phyloP scores from a whole-genome alignment of 2,797 vertebrate genomes.

The Odontamblyopus lacepedii region DNA sequence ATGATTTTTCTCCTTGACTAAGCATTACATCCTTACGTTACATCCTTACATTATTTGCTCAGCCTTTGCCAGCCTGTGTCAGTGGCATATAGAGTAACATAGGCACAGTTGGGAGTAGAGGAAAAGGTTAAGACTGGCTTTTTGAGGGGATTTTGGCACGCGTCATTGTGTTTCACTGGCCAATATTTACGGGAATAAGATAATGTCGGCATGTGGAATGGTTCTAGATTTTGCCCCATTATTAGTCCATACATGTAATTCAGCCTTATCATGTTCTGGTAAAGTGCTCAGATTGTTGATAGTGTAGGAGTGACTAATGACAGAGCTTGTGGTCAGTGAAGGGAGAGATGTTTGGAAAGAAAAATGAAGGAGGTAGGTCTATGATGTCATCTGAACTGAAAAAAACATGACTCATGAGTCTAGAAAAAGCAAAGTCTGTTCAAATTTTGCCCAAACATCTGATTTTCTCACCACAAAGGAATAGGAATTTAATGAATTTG shows the following conservation, averaged over 20 bases:
- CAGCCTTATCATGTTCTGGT: background rate
- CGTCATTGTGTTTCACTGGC: constrained; percentile 68
- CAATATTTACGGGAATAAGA: constrained; percentile 47
- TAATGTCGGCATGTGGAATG: constrained; percentile 36
- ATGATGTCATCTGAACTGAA: constrained; percentile 33
- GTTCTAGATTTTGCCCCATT: constrained; percentile 44
- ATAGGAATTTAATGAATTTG: constrained; percentile 23
- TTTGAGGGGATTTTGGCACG: constrained; percentile 67
- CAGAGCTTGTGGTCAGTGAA: constrained; percentile 35
- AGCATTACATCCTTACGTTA: background rate
- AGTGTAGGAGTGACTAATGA: constrained; percentile 51
- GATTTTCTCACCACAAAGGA: constrained; percentile 39
- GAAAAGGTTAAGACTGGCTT: constrained; percentile 46
- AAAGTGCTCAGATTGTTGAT: constrained; percentile 1
- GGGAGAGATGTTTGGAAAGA: constrained; percentile 45
- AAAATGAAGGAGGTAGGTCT: constrained; percentile 32
- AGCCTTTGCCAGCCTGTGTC: constrained; percentile 27
- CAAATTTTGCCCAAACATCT: constrained; percentile 22
- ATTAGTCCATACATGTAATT: background rate
- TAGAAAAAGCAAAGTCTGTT: constrained; percentile 34
- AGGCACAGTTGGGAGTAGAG: constrained; percentile 28
- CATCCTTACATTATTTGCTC: constrained; percentile 10
- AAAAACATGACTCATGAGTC: constrained; percentile 41
- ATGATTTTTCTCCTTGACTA: background rate
- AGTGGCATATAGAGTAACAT: constrained; percentile 52